A percentile compares a stretch with the other conserved stretches of the same genome.
phyloP scores from a whole-genome alignment of 92 coral and sea anemone species.

The Zoanthus sociatus region DNA sequence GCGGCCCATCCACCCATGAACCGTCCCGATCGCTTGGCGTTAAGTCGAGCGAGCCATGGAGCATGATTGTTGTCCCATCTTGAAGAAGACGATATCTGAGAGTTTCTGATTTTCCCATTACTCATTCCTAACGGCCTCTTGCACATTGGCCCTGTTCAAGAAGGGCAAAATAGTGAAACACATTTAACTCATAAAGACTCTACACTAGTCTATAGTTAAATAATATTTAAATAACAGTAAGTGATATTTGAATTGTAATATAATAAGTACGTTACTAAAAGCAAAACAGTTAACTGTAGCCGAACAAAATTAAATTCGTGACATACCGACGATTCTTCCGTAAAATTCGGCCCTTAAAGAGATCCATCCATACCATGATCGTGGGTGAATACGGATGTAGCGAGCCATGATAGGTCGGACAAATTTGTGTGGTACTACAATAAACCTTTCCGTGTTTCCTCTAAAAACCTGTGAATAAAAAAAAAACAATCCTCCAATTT shows the following conservation, averaged over 20 bases:
- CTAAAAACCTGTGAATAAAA: constrained; percentile 18
- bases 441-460: constrained; percentile 34
- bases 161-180: no score
- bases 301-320: not conserved
- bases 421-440: constrained; percentile 38
- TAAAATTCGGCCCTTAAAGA: constrained; percentile 44
- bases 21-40: constrained; percentile 54
- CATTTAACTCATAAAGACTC: no score
- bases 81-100: constrained; percentile 69
- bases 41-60: constrained; percentile 68
- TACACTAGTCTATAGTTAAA: no score
- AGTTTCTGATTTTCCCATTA: constrained; percentile 57
- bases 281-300: not conserved
- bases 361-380: constrained; percentile 30
- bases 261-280: no score
- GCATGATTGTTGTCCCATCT: constrained; percentile 51
- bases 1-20: constrained; percentile 72
- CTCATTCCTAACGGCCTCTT: constrained; percentile 66
- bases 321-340: constrained; percentile 43
- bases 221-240: not conserved
- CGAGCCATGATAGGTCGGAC: constrained; percentile 34
- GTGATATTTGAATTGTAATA: not conserved
- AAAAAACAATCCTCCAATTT: not conserved
- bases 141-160: constrained; percentile 65
- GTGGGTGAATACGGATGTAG: constrained; percentile 47